These are phyloP conservation scores for Microcebus ravelobensis DNA, from an alignment of 2,113 vertebrate genomes.

Conservation along the genomic window DNA sequence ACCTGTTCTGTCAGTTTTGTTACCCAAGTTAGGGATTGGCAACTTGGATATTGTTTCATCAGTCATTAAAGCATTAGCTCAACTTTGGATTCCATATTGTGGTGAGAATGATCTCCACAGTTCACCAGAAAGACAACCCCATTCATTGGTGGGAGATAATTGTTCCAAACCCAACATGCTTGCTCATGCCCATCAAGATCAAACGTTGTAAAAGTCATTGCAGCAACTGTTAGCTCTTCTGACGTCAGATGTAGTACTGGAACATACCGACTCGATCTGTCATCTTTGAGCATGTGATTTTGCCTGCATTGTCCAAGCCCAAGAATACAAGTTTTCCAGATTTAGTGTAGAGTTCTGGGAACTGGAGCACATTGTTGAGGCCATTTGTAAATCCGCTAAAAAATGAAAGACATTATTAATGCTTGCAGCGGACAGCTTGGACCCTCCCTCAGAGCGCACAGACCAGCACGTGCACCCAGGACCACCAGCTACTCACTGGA, in stretches of 20 bases:
- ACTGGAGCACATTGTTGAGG: slow-evolving; percentile 96
- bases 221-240: slow-evolving; percentile 97
- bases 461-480: too few species aligned
- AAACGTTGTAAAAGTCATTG: slow-evolving; percentile 98
- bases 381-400: slow-evolving; percentile 97
- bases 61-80: slow-evolving; percentile 93
- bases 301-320: slow-evolving; percentile 97
- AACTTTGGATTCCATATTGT: slow-evolving; percentile 89
- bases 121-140: slow-evolving; percentile 91
- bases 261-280: slow-evolving; percentile 95
- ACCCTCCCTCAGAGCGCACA: too few species aligned
- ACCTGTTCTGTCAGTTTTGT: slow-evolving; percentile 98
- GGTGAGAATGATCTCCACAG: slow-evolving; percentile 86
- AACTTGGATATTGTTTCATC: slow-evolving; percentile 97
- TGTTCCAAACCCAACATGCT: slow-evolving; percentile 91
- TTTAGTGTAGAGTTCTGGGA: slow-evolving; percentile 98
- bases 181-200: slow-evolving; percentile 97
- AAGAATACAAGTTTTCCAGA: slow-evolving; percentile 97
- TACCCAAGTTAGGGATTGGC: slow-evolving; percentile 97
- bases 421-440: not conserved
- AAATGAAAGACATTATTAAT: slow-evolving; percentile 95
- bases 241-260: slow-evolving; percentile 97
- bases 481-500: too few species aligned
- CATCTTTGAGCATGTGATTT: slow-evolving; percentile 99
- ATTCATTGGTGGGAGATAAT: slow-evolving; percentile 90